Evolutionary conservation across 2,888 invertebrate genomes (phyloP).

Genomic region (Myopa tessellatipennis): DNA sequence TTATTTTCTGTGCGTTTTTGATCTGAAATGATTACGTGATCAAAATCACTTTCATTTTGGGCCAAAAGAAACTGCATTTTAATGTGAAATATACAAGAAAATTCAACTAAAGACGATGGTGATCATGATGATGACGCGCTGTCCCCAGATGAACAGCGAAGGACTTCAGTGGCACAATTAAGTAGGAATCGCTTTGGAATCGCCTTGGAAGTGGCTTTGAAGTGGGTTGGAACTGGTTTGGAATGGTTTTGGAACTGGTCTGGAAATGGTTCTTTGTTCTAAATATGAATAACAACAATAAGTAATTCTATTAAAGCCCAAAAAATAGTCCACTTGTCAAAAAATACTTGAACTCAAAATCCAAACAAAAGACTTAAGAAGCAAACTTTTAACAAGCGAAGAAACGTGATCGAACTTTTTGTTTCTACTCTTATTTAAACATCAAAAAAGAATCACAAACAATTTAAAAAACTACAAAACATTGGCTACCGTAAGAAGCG

Average conservation of each 20-base stretch:
- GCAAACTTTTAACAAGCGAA: neutral
- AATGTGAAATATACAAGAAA: neutral
- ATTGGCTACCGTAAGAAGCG: no score
- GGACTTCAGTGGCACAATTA: neutral
- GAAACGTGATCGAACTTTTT: neutral
- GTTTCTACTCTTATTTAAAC: no score
- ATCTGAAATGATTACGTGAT: neutral
- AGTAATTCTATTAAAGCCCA: no score
- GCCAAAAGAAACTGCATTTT: neutral
- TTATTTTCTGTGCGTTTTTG: neutral
- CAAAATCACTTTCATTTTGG: neutral
- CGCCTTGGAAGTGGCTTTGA: neutral
- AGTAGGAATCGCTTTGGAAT: no score
- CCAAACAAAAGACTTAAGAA: conserved; percentile 11
- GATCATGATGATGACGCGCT: neutral
- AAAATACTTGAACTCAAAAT: no score
- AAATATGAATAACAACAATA: neutral
- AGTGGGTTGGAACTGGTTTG: neutral
- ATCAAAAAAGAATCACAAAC: no score
- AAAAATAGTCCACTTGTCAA: no score
- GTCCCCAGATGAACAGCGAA: no score
- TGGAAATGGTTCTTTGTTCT: neutral
- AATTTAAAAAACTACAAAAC: no score
- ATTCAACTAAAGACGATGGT: neutral
- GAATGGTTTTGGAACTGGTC: neutral